Evolutionary conservation across 2,113 vertebrate species (phyloP), one percentile per base, ranked within the genome.

Genomic region (Nycticebus coucang): DNA sequence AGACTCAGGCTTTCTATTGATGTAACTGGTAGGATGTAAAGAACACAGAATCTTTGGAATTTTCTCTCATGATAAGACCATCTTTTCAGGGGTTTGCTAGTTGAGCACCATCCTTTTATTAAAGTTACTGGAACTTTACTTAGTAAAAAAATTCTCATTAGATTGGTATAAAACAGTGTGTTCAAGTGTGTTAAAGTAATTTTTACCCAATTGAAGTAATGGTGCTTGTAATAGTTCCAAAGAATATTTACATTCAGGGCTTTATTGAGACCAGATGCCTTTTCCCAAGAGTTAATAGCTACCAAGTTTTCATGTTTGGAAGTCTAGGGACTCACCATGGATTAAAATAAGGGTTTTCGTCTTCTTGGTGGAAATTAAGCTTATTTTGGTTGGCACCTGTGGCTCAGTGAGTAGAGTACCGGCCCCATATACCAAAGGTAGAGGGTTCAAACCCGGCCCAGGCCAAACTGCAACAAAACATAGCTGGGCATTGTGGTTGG

Each of bases 91-190:
- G 37, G 22, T 53, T 90, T 89, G 55, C 55, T n/a, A 57, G 13
- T 74, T 85, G 71, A 55, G 0, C n/a, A 66, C 26, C n/a, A 35
- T 77, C 14, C 7, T 66, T 94, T 83, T 89, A n/a, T 77, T 79
- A 79, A 93, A 84, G 41, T 84, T 92, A 95, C 45, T 50, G 8
- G 45, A 50, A 72, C 89, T 84, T 66, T 66, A 72, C 24, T 74
- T 86, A 86, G 45, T 83, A 95, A 92, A 21, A 60, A 14, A 26
- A 45, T 84, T 71, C 18, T 68, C 35, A 89, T 78, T 79, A 95
- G 62, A 78, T 75, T 62, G 26, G n/a, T 41, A 5, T 45, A n/a
- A 74, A 92, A 77, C 64, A 91, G 37, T 0, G 10, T 83, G 66
- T 9, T 13, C 45, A 50, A 50, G 26, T 26, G 0, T 60, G 33